These are phyloP conservation scores for Schizotus pectinicornis DNA, from an alignment of 2,888 invertebrate genomes.

Conservation along the genomic window DNA sequence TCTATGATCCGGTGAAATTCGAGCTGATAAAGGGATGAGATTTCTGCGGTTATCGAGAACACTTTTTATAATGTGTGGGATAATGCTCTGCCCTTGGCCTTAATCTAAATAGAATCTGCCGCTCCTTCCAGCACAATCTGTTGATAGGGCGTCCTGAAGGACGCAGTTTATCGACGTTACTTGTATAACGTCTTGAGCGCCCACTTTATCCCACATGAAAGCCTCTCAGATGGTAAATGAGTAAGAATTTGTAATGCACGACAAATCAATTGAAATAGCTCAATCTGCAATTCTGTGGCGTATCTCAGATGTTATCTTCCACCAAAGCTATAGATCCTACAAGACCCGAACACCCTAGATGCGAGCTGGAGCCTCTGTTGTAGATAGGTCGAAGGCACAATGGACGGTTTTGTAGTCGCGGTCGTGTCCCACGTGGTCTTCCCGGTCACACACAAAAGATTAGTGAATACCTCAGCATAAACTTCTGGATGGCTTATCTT, in stretches of 20 bases:
- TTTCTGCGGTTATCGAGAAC: too few species aligned
- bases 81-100: too few species aligned
- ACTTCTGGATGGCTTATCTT: conserved; percentile 48
- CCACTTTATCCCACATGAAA: neutral
- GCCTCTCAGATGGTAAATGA: conserved; percentile 16
- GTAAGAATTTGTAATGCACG: conserved; percentile 41
- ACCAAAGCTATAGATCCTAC: conserved; percentile 37
- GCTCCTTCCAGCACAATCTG: too few species aligned
- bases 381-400: conserved; percentile 31
- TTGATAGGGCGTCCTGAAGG: neutral
- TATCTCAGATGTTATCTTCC: conserved; percentile 40
- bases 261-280: conserved; percentile 47
- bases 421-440: conserved; percentile 45
- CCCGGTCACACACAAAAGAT: conserved; percentile 46
- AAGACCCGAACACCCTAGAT: conserved; percentile 35
- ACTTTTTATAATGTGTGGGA: too few species aligned
- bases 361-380: conserved; percentile 32
- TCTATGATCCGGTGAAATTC: too few species aligned
- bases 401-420: conserved; percentile 32
- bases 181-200: conserved; percentile 1
- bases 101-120: too few species aligned
- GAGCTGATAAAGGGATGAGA: too few species aligned
- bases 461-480: conserved; percentile 51
- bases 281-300: conserved; percentile 33
- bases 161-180: neutral